Base-by-base conservation (phyloP, 2,888 invertebrate species). In the Lasioglossum lativentre region DNA sequence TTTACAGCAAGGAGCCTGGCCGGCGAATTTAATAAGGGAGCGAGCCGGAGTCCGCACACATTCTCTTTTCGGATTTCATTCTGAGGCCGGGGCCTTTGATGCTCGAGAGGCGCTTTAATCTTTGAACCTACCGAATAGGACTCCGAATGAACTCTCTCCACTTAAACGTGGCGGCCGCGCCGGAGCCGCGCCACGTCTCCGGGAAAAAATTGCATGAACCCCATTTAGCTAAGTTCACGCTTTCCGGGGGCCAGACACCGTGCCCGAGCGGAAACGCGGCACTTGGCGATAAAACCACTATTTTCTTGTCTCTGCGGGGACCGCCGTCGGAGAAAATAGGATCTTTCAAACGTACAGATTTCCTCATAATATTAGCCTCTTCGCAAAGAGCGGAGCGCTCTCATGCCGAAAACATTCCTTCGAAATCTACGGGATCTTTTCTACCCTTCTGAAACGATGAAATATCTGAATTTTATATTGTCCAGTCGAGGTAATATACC, bases 61-160 rank as follows among this genome's bases (percentile, higher is more conserved):
- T 78, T 84, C 85, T 78, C 74, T 84, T 84, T 84, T 74, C 84
- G 84, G 84, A 84, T 84, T 84, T 84, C 78, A 75, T 84, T 74
- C 70, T 70, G 74, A 59, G 34, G 63, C 59, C 34, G 66, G 34
- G 12, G 30, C 59, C 84, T 84, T 84, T 84, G 84, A 84, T 63
- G 84, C 77, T 84, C 78, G 75, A 84, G 85, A 63, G 85, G 77
- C 59, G 77, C 84, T 84, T 84, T 84, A 84, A 84, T 84, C 85
- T 84, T 84, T 84, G 77, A 74, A 77, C 85, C 85, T 40, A 45
- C 74, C 77, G 56, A 56, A 30, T 78, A 72, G 72, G 45, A 47
- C 73, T 84, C 45, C 70, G 56, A 84, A 84, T 77, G 84, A 84
- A 84, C 84, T 84, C 70, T 74, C 74, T 70, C 77, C 74, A 42